Evolutionary conservation across 2,113 vertebrate species (phyloP).

Genomic region (Corydoras sp.): DNA sequence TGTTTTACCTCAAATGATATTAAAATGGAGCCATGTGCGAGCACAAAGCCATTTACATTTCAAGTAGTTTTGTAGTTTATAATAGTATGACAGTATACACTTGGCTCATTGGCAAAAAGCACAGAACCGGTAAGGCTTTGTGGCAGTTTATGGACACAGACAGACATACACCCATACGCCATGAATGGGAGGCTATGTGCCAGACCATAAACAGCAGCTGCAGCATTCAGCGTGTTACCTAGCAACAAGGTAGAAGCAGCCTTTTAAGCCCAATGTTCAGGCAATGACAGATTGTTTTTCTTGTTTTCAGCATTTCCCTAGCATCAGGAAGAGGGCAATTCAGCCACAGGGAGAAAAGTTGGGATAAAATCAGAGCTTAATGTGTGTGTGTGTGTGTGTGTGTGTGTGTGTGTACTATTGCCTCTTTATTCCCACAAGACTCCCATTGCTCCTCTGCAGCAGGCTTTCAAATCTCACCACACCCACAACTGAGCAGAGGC

Average conservation of each 20-base stretch:
- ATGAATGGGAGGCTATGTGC: slow-evolving; percentile 61
- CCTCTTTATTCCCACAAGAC: slow-evolving; percentile 28
- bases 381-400: slow-evolving; percentile 13
- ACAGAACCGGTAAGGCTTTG: background rate
- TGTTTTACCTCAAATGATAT: no score
- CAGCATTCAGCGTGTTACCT: slow-evolving; percentile 70
- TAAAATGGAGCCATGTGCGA: background rate
- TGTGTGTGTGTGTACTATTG: slow-evolving; percentile 15
- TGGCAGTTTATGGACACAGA: background rate
- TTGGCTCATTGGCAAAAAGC: background rate
- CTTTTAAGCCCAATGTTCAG: slow-evolving; percentile 59
- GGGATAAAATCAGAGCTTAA: slow-evolving; percentile 1
- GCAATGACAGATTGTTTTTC: slow-evolving; percentile 58
- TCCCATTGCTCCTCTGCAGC: background rate
- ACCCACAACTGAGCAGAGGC: slow-evolving; percentile 8
- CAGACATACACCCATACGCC: slow-evolving; percentile 47
- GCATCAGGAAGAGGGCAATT: background rate
- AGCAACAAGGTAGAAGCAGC: slow-evolving; percentile 66
- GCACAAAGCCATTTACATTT: slow-evolving; percentile 1
- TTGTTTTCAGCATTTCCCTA: slow-evolving; percentile 50
- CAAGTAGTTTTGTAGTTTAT: background rate
- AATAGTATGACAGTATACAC: background rate
- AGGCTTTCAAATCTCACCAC: slow-evolving; percentile 22
- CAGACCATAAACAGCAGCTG: slow-evolving; percentile 60
- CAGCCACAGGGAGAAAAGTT: background rate